Evolutionary conservation across 2,113 vertebrate genomes (phyloP), one percentile per base, ranked within the genome.

Genomic region (Trogon surrucura): DNA sequence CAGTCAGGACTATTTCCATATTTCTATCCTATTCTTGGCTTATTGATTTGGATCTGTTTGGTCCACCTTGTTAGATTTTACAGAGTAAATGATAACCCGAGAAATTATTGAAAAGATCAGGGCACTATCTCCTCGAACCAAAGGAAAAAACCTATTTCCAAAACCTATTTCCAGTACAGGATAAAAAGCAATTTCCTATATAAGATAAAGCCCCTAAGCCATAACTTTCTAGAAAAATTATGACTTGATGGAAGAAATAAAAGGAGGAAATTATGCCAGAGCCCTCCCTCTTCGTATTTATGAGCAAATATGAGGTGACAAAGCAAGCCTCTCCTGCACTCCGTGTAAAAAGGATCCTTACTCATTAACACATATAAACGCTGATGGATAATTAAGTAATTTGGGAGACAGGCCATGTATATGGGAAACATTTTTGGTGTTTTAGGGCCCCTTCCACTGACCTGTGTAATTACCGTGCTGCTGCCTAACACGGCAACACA

Each of bases 341-440:
- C 89, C 70, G 38, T 21, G 62, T 38, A 74, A 34, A 50, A 94
- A 93, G 47, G 51, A 71, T 60, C 80, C 78, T 66, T 84, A 22
- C 27, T 87, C 93, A 94, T 91, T 93, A 94, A 82, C 70, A 89
- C 71, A 38, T 48, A 51, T 5, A 88, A 91, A 85, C 80, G 60
- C 82, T 96, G 91, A 96, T 60, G 91, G 94, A 93, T 88, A 88
- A 97, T 96, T 94, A 97, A 96, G 89, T 96, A 91, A 96, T 96
- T 91, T 90, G 74, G 88, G 90, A 96, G 93, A 95, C 95, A 91
- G 82, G 82, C 85, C 91, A 90, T 64, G 88, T 51, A 67, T 80
- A 91, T 72, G 41, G 44, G 85, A 93, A 95, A 47, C 60, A 84
- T 54, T 92, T 95, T 85, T 91, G 79, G 67, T 96, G 95, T 91